Evolutionary conservation across 2,888 invertebrate species (phyloP).

Genomic region (Drosophila diplacantha): DNA sequence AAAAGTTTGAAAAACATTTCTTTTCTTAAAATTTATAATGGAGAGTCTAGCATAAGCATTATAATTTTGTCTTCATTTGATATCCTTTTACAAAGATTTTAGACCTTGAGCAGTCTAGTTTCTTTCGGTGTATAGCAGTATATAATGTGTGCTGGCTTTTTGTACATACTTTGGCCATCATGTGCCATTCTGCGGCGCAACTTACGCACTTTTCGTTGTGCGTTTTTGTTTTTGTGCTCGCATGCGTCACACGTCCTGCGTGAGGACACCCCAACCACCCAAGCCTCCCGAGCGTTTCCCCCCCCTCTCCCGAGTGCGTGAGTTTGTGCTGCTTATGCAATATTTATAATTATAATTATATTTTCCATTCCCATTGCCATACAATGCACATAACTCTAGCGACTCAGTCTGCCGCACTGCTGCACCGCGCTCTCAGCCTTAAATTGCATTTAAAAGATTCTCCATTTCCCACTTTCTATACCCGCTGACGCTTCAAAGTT

Average conservation of each 20-base stretch:
- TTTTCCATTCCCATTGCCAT: slow-evolving; percentile 28
- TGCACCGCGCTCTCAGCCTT: slow-evolving; percentile 33
- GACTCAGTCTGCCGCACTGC: slow-evolving; percentile 40
- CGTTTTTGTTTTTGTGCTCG: slow-evolving; percentile 53
- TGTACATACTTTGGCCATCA: slow-evolving; percentile 38
- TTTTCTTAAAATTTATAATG: neutral
- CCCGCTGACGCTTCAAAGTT: slow-evolving; percentile 5
- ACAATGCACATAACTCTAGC: slow-evolving; percentile 38
- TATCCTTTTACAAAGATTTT: neutral
- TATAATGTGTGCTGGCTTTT: neutral
- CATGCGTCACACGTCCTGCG: slow-evolving; percentile 51
- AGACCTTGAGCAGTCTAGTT: neutral
- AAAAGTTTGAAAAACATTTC: neutral
- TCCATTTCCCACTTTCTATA: slow-evolving; percentile 10
- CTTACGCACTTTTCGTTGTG: slow-evolving; percentile 62
- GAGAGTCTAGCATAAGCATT: neutral
- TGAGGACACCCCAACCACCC: slow-evolving; percentile 19
- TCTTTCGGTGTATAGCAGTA: neutral
- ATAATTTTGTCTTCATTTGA: neutral
- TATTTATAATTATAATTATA: slow-evolving; percentile 58
- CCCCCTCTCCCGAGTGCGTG: slow-evolving; percentile 23
- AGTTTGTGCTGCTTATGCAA: slow-evolving; percentile 45
- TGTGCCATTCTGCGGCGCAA: slow-evolving; percentile 51
- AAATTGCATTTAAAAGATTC: slow-evolving; percentile 45
- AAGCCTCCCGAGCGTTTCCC: no score